These are phyloP conservation scores for Yoshiicerus persimilis DNA, from an alignment of 1,140 invertebrate species.

Conservation along the genomic window DNA sequence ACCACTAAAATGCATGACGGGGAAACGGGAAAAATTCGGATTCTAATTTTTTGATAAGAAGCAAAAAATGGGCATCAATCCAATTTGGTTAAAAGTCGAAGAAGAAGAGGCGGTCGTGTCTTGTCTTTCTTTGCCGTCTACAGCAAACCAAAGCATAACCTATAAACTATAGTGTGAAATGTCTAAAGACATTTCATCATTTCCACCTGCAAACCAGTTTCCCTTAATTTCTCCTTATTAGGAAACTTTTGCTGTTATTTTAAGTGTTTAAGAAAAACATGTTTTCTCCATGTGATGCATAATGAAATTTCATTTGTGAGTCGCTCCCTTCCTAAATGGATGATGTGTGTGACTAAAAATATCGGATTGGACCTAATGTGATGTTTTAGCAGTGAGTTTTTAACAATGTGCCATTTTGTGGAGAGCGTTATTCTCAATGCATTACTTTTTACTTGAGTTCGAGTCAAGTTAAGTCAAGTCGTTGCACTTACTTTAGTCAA, in stretches of 20 bases:
- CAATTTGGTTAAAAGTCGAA: conserved; percentile 48
- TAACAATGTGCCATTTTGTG: conserved; percentile 17
- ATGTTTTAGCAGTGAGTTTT: neutral
- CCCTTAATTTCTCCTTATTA: neutral
- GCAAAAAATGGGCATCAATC: conserved; percentile 47
- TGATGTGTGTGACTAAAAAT: neutral
- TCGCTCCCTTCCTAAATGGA: neutral
- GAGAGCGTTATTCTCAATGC: conserved; percentile 7
- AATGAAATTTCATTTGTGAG: neutral
- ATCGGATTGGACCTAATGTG: neutral
- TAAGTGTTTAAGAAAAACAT: neutral
- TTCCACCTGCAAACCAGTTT: neutral
- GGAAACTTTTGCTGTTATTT: neutral
- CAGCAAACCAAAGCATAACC: conserved; percentile 1
- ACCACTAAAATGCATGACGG: conserved; percentile 41
- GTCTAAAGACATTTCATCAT: conserved; percentile 12
- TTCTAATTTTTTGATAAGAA: conserved; percentile 49
- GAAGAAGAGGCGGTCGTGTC: conserved; percentile 1
- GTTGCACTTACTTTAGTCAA: conserved; percentile 6
- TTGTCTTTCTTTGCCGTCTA: conserved; percentile 19
- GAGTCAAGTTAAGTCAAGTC: conserved; percentile 16
- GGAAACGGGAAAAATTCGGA: conserved; percentile 38
- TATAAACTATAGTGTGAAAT: conserved; percentile 12
- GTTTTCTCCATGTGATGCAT: neutral
- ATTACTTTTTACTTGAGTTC: conserved; percentile 15